A percentile compares a stretch with the other conserved stretches of the same genome.
Conservation (phyloP, 2,797 vertebrate species). For the Enteromius thamalakanensis region DNA sequence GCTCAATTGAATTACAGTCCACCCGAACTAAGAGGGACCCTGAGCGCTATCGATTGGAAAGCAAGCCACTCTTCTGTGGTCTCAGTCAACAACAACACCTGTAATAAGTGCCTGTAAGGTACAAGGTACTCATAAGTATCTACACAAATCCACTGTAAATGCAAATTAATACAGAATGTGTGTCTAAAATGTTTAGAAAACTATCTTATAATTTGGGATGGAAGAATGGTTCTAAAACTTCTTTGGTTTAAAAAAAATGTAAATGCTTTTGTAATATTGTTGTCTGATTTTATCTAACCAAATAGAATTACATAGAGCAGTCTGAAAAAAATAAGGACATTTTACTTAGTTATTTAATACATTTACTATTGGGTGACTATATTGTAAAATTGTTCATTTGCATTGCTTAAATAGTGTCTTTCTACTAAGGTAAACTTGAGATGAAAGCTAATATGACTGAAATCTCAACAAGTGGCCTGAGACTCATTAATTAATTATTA, state of each 20-base stretch:
- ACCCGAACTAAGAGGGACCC: not conserved
- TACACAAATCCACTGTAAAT: not conserved
- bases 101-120: slow-evolving; percentile 9
- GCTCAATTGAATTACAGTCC: slow-evolving; percentile 15
- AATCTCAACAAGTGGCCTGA: not conserved
- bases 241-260: too few relatives aligned
- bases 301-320: not conserved
- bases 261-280: not conserved
- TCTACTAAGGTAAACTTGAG: not conserved
- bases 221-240: too few relatives aligned
- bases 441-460: not conserved
- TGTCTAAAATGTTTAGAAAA: not conserved
- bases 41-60: slow-evolving; percentile 13
- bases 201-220: not conserved
- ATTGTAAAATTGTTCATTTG: not conserved
- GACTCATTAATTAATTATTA: not conserved
- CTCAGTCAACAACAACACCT: slow-evolving; percentile 13
- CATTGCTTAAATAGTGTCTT: not conserved
- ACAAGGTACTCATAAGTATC: slow-evolving; percentile 12
- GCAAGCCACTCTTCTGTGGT: not conserved
- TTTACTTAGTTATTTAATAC: not conserved
- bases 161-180: not conserved
- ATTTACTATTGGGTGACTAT: not conserved
- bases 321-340: not conserved
- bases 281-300: not conserved